Base-by-base conservation (phyloP, 2,113 vertebrate genomes). In the Myocastor coypus region DNA sequence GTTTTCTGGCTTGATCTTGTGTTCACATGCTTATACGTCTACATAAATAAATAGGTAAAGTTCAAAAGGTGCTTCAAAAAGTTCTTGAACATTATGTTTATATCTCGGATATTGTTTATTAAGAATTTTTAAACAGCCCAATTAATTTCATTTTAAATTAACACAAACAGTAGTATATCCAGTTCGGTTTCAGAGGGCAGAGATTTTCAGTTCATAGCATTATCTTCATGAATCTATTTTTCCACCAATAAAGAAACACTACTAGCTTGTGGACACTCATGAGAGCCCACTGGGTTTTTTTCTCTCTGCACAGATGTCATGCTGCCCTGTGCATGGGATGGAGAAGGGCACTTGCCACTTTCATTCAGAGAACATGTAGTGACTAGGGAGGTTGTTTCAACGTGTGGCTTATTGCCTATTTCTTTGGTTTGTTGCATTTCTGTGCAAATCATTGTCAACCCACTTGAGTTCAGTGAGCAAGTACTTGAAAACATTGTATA, bases 401-500 rank as follows among this genome's bases (percentile, higher is more conserved):
- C 63, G 20, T 80, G 81, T 87, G 68, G 11, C 52, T 95, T 95
- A 63, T 89, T 91, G 40, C 83, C 87, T 82, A 19, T 42, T 92
- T 96, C 78, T 96, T 4, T 89, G 92, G 83, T 88, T 94, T 94
- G 50, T n/a, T 96, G n/a, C 78, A 4, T 92, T 94, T 93, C 83
- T 94, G 61, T 96, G 87, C 77, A 75, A 85, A 94, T 92, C 34
- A 0, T 71, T 92, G 92, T 94, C 81, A 88, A 42, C 95, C 85
- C 87, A 61, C 13, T 17, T 83, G 75, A 73, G 10, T 22, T 37
- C 69, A 55, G 46, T 94, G 86, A 95, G 92, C 93, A 93, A 17
- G 61, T 75, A 89, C 81, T 96, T 73, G n/a, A 91, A 93, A 64
- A n/a, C 86, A 88, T 89, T 94, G 89, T 83, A 83, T 59, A 97